These are phyloP conservation scores for Macroramphosus scolopax DNA, from an alignment of 2,797 vertebrate genomes.

Conservation along the genomic window DNA sequence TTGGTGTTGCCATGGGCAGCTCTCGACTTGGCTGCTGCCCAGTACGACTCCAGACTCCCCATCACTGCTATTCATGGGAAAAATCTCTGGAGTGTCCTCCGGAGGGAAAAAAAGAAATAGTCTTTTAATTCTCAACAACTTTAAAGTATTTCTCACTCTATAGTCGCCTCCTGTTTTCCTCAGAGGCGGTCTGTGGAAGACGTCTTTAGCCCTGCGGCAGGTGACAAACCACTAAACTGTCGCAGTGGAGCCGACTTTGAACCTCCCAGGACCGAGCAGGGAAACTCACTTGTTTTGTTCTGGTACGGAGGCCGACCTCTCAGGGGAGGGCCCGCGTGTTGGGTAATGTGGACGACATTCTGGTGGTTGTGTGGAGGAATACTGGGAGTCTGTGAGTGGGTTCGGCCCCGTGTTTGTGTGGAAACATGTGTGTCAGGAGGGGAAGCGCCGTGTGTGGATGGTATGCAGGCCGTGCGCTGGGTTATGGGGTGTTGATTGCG, in stretches of 20 bases:
- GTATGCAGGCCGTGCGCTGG: conserved; percentile 61
- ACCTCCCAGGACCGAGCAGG: conserved; percentile 38
- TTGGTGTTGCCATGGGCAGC: too few relatives aligned
- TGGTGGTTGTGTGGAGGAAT: conserved; percentile 48
- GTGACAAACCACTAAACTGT: conserved; percentile 41
- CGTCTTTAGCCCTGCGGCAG: conserved; percentile 35
- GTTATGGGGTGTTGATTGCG: conserved; percentile 80
- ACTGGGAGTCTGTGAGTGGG: conserved; percentile 29
- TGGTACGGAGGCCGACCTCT: conserved; percentile 27
- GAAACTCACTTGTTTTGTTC: conserved; percentile 58
- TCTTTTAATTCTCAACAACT: too few relatives aligned
- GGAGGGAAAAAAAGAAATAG: too few relatives aligned
- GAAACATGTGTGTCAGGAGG: conserved; percentile 26
- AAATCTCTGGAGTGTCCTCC: too few relatives aligned
- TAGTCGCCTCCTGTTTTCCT: too few relatives aligned
- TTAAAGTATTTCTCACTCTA: too few relatives aligned
- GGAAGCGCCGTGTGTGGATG: conserved; percentile 50
- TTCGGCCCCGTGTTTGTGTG: conserved; percentile 28
- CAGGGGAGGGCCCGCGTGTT: conserved; percentile 24
- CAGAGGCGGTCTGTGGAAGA: conserved; percentile 24
- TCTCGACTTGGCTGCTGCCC: too few relatives aligned
- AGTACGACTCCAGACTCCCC: conserved; percentile 3
- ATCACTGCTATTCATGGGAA: conserved; percentile 27
- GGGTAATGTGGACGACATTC: conserved; percentile 56
- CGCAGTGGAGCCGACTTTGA: conserved; percentile 46